Evolutionary conservation across 2,888 invertebrate species (phyloP).

Genomic region (Spisula solida): DNA sequence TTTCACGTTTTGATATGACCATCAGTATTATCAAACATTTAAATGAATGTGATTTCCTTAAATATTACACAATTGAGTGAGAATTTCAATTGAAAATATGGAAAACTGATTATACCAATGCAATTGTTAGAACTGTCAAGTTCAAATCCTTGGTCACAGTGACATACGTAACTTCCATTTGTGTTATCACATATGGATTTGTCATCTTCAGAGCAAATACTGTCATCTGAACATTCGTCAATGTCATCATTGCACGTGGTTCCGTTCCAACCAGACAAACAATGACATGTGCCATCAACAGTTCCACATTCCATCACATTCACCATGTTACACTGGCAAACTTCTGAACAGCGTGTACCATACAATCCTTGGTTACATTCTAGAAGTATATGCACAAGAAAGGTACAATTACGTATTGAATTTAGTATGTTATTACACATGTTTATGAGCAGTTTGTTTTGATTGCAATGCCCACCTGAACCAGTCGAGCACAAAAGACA

Average conservation of each 20-base stretch:
- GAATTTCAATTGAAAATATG: too few species aligned
- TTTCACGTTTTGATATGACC: too few species aligned
- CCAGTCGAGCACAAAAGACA: too few species aligned
- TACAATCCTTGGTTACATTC: background rate
- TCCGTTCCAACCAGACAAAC: background rate
- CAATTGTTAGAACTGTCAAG: background rate
- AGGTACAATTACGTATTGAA: background rate
- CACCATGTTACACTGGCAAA: background rate
- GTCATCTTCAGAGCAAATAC: conserved; percentile 1
- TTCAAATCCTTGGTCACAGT: background rate
- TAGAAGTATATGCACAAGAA: background rate
- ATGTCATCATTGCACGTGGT: background rate
- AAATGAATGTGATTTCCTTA: too few species aligned
- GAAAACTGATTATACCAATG: background rate
- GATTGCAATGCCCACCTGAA: too few species aligned
- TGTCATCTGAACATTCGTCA: background rate
- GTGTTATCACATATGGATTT: background rate
- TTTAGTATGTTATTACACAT: background rate
- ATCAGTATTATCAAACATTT: too few species aligned
- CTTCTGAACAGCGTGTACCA: background rate
- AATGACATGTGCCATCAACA: background rate
- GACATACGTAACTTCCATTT: background rate
- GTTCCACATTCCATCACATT: background rate
- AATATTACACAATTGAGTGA: too few species aligned
- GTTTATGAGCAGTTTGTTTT: too few species aligned